These are phyloP conservation scores for Pseudomyrmex cubaensis DNA, from an alignment of 1,140 invertebrate species.

Conservation along the genomic window DNA sequence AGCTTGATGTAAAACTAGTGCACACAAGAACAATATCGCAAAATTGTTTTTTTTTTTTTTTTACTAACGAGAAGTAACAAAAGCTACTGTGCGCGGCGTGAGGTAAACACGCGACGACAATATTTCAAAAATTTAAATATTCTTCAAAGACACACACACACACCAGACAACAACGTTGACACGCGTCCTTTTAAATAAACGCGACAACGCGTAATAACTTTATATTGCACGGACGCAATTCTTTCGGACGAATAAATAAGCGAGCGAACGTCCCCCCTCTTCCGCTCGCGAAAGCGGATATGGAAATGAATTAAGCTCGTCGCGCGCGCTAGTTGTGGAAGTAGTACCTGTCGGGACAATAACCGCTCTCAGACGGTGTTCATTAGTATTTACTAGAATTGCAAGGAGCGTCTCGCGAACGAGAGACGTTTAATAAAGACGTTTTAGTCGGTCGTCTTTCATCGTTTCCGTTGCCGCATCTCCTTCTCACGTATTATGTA, in stretches of 20 bases:
- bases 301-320: constrained; percentile 44
- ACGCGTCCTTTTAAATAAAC: neutral
- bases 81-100: neutral
- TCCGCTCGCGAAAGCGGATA: constrained; percentile 20
- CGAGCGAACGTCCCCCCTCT: neutral
- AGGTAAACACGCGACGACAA: neutral
- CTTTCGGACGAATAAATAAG: constrained; percentile 46
- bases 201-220: constrained; percentile 20
- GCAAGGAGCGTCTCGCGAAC: neutral
- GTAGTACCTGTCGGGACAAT: neutral
- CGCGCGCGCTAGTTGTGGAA: neutral
- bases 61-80: neutral
- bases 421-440: constrained; percentile 32
- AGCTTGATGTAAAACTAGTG: neutral
- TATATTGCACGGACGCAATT: constrained; percentile 20
- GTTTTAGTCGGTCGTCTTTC: neutral
- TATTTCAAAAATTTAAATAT: constrained; percentile 30
- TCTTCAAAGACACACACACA: constrained; percentile 11
- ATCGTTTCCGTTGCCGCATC: neutral
- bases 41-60: constrained; percentile 17
- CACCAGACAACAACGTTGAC: neutral
- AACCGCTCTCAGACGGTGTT: constrained; percentile 12
- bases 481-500: neutral
- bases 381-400: constrained; percentile 34
- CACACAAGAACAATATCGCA: neutral